Evolutionary conservation across 2,888 invertebrate species (phyloP).

Genomic region (Agrochola lychnidis): DNA sequence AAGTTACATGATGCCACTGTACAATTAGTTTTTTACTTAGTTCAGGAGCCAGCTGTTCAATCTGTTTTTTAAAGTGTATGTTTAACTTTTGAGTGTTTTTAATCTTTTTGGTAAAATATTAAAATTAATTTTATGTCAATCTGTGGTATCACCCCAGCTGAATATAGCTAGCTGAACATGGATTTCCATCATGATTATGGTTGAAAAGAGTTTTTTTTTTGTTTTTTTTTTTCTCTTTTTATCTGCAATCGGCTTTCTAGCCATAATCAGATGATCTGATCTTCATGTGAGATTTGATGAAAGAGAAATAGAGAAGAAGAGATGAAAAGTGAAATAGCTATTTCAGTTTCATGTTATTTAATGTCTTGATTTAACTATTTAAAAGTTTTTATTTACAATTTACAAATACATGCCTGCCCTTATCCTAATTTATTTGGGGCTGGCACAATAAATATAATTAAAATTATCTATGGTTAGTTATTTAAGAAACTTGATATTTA

Average conservation of each 20-base stretch:
- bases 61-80: background rate
- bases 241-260: no score
- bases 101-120: background rate
- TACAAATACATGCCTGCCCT: background rate
- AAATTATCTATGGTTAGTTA: background rate
- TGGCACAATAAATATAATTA: background rate
- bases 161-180: background rate
- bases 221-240: no score
- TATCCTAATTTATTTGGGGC: no score
- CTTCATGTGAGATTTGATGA: no score
- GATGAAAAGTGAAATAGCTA: background rate
- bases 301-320: no score
- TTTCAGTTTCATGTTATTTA: background rate
- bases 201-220: background rate
- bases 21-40: background rate
- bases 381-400: background rate
- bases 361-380: background rate
- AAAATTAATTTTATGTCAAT: background rate
- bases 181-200: no score
- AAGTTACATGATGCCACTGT: background rate
- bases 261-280: no score
- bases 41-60: background rate
- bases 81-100: no score
- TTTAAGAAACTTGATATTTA: background rate
- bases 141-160: background rate